Conservation (phyloP, 2,888 invertebrate genomes). For the Chymomyza procnemis region DNA sequence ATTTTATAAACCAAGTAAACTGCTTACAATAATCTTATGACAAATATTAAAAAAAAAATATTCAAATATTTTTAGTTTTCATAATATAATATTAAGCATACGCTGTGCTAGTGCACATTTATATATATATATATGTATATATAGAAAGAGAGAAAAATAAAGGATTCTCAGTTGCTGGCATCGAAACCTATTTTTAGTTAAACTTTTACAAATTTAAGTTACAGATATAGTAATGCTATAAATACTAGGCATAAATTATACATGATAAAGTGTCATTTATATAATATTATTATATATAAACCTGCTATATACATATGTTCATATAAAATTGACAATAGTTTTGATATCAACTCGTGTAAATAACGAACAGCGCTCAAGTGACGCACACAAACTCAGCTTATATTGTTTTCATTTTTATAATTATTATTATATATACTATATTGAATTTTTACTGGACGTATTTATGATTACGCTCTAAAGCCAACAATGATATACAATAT, state of each 20-base stretch:
- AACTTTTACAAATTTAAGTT: not conserved
- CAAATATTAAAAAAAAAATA: not conserved
- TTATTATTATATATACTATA: not conserved
- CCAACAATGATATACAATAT: constrained; percentile 30
- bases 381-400: constrained; percentile 39
- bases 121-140: not conserved
- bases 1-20: no score
- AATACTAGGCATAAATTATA: not conserved
- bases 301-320: constrained; percentile 5
- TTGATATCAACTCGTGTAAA: constrained; percentile 60
- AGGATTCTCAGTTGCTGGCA: not conserved
- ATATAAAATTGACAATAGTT: constrained; percentile 58
- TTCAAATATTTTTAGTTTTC: not conserved
- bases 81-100: not conserved
- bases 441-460: constrained; percentile 46
- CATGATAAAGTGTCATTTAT: not conserved
- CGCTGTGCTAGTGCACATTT: not conserved
- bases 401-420: not conserved
- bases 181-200: constrained; percentile 2
- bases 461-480: constrained; percentile 20
- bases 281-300: not conserved
- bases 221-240: not conserved
- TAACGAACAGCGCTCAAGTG: constrained; percentile 31
- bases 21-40: not conserved
- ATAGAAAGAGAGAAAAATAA: not conserved